Evolutionary conservation across 1,140 invertebrate genomes (phyloP), one percentile per base, ranked within the genome.

Genomic region (Heliconius hermathena): DNA sequence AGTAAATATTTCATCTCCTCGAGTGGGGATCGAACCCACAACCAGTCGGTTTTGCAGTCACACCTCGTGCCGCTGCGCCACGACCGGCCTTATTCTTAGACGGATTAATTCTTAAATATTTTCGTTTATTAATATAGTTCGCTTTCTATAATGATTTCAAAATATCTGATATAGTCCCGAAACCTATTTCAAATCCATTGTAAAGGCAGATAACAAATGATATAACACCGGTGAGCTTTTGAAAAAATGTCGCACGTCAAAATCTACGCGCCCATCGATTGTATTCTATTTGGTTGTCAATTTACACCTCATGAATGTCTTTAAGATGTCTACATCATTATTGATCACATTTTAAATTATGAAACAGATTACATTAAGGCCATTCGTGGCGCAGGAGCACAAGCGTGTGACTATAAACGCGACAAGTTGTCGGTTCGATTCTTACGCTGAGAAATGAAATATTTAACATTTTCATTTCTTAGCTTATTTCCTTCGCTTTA

Each of bases 231-330:
- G 13, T 26, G 26, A 18, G 22, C 49, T 29, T 11, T 26, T 71
- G 22, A 71, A 20, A 72, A 77, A 70, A 77, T 72, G 76, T 77
- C 76, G 52, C 78, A 79, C 36, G 22, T 54, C 66, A 66, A 29
- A 52, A 8, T 71, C 52, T 49, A 79, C 75, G 26, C 54, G 33
- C 72, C 36, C 54, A 77, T 81, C 71, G 71, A 81, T 81, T 74
- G 77, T 57, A 77, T 77, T 81, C 72, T 81, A 71, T 77, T 81
- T 77, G 75, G 75, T 79, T 84, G 82, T 83, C 83, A 86, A 86
- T 88, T 86, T 83, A 84, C 85, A 85, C 82, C 81, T 82, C 76
- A 41, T 81, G 75, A 76, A 77, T 54, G 78, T 57, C 72, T 71
- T 76, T 75, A 57, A 73, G 41, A 74, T 81, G 76, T 81, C 75